A percentile compares a stretch with the other conserved stretches of the same genome.
phyloP scores from a whole-genome alignment of 2,113 vertebrate genomes.

The Mormoops blainvillei region DNA sequence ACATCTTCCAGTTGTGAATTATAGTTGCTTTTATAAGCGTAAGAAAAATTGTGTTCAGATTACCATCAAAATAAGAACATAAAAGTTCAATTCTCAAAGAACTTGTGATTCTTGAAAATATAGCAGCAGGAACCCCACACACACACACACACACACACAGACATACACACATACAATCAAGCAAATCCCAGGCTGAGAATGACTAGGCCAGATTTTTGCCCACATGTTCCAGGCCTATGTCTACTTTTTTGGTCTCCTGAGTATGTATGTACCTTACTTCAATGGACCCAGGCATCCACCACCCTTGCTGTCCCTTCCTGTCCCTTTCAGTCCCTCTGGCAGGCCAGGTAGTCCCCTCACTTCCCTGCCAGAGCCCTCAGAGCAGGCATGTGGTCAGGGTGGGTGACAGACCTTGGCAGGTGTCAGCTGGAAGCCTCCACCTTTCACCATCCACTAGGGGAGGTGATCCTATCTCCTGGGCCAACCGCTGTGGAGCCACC shows the following conservation, averaged over 20 bases:
- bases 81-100: constrained; percentile 44
- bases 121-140: not conserved
- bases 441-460: not conserved
- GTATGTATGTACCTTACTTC: not conserved
- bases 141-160: no score
- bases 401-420: not conserved
- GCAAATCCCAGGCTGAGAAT: constrained; percentile 28
- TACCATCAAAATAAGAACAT: constrained; percentile 36
- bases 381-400: not conserved
- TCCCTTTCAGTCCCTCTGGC: not conserved
- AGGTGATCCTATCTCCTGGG: not conserved
- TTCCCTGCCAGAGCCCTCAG: not conserved
- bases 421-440: not conserved
- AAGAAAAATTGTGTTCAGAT: constrained; percentile 17
- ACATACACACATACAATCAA: not conserved
- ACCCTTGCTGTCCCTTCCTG: not conserved
- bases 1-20: constrained; percentile 31
- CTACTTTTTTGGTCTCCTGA: constrained; percentile 4
- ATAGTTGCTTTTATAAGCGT: not conserved
- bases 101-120: not conserved
- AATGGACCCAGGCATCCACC: not conserved
- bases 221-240: not conserved
- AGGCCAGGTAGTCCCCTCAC: not conserved
- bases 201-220: not conserved
- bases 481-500: not conserved